Conservation (phyloP, 2,797 vertebrate genomes). For the Hirundo rustica region DNA sequence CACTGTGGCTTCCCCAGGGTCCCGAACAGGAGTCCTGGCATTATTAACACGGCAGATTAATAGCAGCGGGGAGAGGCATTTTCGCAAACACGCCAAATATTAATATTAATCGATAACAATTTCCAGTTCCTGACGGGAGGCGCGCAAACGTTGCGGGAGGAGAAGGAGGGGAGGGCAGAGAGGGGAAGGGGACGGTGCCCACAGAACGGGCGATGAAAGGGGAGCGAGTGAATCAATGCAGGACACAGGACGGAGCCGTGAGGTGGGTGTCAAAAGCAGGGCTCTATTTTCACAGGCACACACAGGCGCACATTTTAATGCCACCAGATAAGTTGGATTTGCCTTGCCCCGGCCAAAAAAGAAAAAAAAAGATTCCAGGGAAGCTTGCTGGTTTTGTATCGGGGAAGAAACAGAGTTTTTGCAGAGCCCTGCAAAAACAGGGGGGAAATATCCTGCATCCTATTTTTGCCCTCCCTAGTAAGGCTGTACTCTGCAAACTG, state of each 20-base stretch:
- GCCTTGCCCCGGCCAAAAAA: background rate
- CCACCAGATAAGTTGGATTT: constrained; percentile 33
- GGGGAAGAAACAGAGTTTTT: background rate
- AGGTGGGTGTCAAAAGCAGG: constrained; percentile 69
- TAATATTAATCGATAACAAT: constrained; percentile 93
- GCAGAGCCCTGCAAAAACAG: background rate
- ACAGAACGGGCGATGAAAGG: background rate
- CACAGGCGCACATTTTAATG: constrained; percentile 42
- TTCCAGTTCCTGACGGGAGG: constrained; percentile 83
- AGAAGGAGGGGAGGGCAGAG: background rate
- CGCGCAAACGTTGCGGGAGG: constrained; percentile 73
- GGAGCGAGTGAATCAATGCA: constrained; percentile 39
- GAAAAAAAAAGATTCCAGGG: background rate
- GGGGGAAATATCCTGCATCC: background rate
- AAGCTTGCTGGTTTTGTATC: background rate
- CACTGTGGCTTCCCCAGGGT: constrained; percentile 73
- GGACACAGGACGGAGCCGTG: constrained; percentile 60
- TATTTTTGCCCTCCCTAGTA: background rate
- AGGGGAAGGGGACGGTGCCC: background rate
- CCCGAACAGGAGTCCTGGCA: constrained; percentile 75
- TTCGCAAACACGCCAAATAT: constrained; percentile 89
- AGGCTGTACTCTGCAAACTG: background rate
- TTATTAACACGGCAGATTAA: constrained; percentile 91
- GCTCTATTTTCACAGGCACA: constrained; percentile 26
- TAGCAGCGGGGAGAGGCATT: constrained; percentile 83